Conservation (phyloP, 2,797 vertebrate genomes). For the Dryobates pubescens region DNA sequence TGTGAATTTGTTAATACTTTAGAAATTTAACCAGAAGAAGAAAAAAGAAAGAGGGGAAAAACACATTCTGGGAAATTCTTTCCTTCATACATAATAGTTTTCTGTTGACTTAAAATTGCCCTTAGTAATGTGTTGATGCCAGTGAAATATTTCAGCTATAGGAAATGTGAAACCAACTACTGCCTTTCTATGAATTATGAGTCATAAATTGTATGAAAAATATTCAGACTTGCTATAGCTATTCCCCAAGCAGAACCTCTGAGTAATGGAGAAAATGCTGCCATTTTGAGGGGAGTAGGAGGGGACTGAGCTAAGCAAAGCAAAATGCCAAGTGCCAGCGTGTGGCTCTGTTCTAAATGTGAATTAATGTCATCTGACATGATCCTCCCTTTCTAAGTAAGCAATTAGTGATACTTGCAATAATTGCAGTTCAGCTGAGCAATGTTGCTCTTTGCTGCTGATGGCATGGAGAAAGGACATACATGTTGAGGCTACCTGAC, state of each 20-base stretch:
- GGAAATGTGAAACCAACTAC: constrained; percentile 41
- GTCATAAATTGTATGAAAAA: constrained; percentile 49
- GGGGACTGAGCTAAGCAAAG: background rate
- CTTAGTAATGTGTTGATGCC: constrained; percentile 38
- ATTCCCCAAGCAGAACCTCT: constrained; percentile 8
- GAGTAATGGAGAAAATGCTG: constrained; percentile 25
- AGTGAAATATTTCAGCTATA: constrained; percentile 46
- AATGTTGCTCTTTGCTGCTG: background rate
- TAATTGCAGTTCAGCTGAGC: background rate
- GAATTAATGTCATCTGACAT: constrained; percentile 6
- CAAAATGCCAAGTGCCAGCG: background rate
- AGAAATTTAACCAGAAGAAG: constrained; percentile 59
- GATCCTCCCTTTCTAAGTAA: background rate
- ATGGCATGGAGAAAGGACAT: background rate
- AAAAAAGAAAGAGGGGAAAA: background rate
- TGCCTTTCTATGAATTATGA: constrained; percentile 58
- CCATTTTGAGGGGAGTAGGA: background rate
- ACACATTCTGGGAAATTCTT: constrained; percentile 72
- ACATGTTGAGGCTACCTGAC: background rate
- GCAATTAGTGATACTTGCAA: background rate
- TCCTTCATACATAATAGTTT: constrained; percentile 67
- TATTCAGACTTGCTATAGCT: constrained; percentile 11
- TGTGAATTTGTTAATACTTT: constrained; percentile 39
- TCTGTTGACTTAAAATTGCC: constrained; percentile 68
- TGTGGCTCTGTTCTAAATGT: constrained; percentile 9